These are phyloP conservation scores for Zygogramma bicolorata DNA, from an alignment of 2,888 invertebrate species.

Conservation along the genomic window DNA sequence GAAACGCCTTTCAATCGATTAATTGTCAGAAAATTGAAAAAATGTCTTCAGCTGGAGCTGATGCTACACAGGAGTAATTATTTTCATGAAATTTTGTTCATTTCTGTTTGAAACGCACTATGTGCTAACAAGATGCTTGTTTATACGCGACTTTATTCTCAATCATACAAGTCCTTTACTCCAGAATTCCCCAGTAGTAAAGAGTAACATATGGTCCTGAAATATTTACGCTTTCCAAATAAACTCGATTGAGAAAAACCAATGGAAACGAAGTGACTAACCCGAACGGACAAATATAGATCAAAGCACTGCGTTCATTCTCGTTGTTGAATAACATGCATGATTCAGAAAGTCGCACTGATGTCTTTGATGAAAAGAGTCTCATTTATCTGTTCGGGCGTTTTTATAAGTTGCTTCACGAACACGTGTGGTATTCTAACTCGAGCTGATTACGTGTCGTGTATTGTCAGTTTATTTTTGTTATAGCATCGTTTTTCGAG, in stretches of 20 bases:
- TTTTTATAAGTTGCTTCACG: slow-evolving; percentile 15
- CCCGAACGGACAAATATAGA: slow-evolving; percentile 19
- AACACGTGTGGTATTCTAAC: slow-evolving; percentile 11
- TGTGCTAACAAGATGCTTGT: too few relatives aligned
- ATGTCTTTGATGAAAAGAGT: slow-evolving; percentile 25
- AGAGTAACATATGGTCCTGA: not conserved
- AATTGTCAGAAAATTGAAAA: too few relatives aligned
- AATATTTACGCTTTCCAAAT: not conserved
- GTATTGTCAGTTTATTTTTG: slow-evolving; percentile 17
- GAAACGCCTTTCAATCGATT: too few relatives aligned
- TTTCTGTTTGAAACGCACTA: not conserved
- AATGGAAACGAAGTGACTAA: not conserved
- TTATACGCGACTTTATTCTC: too few relatives aligned
- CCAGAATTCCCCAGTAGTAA: not conserved
- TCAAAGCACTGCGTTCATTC: slow-evolving; percentile 25
- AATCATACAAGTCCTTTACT: not conserved
- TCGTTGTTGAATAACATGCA: slow-evolving; percentile 19
- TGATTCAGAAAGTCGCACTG: slow-evolving; percentile 20
- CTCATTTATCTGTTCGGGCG: slow-evolving; percentile 21
- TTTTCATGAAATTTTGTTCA: too few relatives aligned
- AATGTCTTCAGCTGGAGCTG: too few relatives aligned
- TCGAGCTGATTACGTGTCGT: not conserved
- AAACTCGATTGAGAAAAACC: not conserved
- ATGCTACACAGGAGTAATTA: too few relatives aligned
- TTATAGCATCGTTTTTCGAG: not conserved